Percentiles rank a stretch among this genome's conserved stretches.
Conservation (phyloP, 1,140 invertebrate genomes). For the Habropoda laboriosa region DNA sequence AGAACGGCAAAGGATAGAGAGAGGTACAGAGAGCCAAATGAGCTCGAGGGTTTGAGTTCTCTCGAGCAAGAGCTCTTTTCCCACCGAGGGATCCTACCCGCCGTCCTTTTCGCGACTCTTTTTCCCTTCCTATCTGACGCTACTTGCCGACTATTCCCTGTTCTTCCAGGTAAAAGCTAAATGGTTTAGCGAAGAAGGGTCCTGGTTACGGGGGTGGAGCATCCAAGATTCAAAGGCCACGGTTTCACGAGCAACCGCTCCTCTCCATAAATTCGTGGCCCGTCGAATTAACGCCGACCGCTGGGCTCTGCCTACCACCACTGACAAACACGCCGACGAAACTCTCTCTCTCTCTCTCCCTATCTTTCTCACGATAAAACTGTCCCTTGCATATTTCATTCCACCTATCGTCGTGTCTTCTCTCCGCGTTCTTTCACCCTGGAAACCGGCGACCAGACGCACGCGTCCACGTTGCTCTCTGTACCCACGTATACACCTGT, state of each 20-base stretch:
- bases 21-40: slow-evolving; percentile 39
- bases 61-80: slow-evolving; percentile 46
- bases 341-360: too few species aligned
- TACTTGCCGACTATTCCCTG: slow-evolving; percentile 29
- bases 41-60: slow-evolving; percentile 59
- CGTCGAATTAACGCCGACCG: slow-evolving; percentile 24
- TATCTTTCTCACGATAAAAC: slow-evolving; percentile 10
- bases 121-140: slow-evolving; percentile 14
- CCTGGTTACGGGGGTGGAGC: slow-evolving; percentile 19
- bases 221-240: slow-evolving; percentile 44
- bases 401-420: not conserved
- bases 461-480: too few species aligned
- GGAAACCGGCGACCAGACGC: too few species aligned
- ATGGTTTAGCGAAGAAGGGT: slow-evolving; percentile 53
- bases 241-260: slow-evolving; percentile 14
- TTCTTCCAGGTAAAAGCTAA: slow-evolving; percentile 58
- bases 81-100: slow-evolving; percentile 29
- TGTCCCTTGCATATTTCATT: slow-evolving; percentile 6
- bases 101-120: slow-evolving; percentile 39
- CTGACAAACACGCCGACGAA: not conserved
- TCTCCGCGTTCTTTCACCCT: too few species aligned
- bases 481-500: too few species aligned
- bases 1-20: not conserved
- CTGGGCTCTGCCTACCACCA: not conserved
- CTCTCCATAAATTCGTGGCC: slow-evolving; percentile 4